Conservation (phyloP, 2,888 invertebrate genomes). For the Lepas anatifera region DNA sequence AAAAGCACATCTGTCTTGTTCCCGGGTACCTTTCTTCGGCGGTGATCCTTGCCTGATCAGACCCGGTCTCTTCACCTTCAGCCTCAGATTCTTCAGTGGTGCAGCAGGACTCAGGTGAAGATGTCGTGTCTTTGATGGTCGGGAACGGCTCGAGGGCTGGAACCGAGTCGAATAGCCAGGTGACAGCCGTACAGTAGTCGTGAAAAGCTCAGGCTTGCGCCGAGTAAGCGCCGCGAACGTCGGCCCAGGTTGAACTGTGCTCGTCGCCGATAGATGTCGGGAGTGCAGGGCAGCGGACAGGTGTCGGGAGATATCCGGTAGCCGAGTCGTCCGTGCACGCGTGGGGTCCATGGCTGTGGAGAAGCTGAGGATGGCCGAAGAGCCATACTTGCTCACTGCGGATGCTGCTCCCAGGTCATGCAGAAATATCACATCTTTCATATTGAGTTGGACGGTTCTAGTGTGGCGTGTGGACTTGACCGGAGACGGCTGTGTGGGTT, state of each 20-base stretch:
- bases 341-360: background rate
- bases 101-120: background rate
- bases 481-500: background rate
- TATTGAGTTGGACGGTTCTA: background rate
- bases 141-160: background rate
- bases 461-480: background rate
- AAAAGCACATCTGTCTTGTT: no score
- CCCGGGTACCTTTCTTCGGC: no score
- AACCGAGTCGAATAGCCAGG: background rate
- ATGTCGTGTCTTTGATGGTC: background rate
- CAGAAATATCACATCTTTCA: background rate
- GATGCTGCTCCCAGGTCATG: background rate
- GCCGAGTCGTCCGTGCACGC: background rate
- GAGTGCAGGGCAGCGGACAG: background rate
- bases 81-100: background rate
- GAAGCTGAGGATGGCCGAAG: background rate
- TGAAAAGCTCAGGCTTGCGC: background rate
- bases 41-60: no score
- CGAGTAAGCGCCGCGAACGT: background rate
- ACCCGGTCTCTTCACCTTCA: background rate
- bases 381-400: background rate
- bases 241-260: background rate
- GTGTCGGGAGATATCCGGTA: background rate
- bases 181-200: background rate
- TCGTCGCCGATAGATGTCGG: background rate